These are phyloP conservation scores for Aurelia aurita DNA, from an alignment of 30 jellyfish, hydroid and myxozoan species.

Conservation along the genomic window DNA sequence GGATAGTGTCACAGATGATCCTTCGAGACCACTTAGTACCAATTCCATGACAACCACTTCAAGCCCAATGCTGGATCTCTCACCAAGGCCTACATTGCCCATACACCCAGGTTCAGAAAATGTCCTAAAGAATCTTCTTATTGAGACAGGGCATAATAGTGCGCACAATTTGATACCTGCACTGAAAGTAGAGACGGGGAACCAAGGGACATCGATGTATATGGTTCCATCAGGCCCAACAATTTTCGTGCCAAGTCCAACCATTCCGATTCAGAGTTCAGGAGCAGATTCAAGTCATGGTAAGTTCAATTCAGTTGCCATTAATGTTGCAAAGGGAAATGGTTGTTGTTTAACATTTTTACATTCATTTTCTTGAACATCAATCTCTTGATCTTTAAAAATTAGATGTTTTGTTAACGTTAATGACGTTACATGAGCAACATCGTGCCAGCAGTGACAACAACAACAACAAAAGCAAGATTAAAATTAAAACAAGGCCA, in stretches of 20 bases:
- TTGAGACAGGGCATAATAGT: constrained; percentile 11
- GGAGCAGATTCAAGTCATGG: constrained; percentile 28
- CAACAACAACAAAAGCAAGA: too few species aligned
- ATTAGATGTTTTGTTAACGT: too few species aligned
- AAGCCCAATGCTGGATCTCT: too few species aligned
- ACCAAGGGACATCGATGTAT: constrained; percentile 37
- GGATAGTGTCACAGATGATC: constrained; percentile 7
- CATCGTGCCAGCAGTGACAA: too few species aligned
- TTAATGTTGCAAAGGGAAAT: too few species aligned
- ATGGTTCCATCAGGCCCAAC: constrained; percentile 35
- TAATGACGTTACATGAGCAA: too few species aligned
- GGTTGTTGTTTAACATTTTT: too few species aligned
- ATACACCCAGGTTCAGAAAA: not conserved
- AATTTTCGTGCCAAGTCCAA: constrained; percentile 61
- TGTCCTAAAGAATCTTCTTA: constrained; percentile 8
- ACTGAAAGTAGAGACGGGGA: constrained; percentile 29
- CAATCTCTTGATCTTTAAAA: too few species aligned
- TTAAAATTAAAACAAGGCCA: too few species aligned
- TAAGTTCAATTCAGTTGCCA: not conserved
- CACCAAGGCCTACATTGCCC: not conserved
- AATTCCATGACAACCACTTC: not conserved
- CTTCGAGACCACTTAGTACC: constrained; percentile 5
- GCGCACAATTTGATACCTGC: constrained; percentile 4
- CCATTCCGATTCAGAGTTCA: constrained; percentile 47
- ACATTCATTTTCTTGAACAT: too few species aligned